Base-by-base conservation (phyloP, 2,797 vertebrate species). In the Halcyon leucocephala region DNA sequence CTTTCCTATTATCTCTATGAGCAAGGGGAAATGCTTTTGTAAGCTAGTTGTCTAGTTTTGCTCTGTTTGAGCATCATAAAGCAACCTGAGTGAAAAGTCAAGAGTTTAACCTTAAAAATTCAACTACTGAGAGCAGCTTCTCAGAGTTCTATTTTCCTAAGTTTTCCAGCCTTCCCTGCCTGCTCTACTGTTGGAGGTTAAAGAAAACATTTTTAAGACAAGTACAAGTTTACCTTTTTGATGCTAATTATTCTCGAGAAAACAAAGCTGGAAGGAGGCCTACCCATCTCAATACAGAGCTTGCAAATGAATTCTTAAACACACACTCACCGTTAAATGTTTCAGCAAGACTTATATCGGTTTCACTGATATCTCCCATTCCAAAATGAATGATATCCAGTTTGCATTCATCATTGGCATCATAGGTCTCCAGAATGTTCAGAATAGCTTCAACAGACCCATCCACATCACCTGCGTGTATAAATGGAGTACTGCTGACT, bases 371-470 rank as follows among this genome's bases (percentile, higher is more conserved):
- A 65, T 99, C 99, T 44, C 99, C 99, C 35, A 99, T 93, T 82
- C 99, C 99, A 51, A 98, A 99, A 98, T 99, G 98, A 41, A 99
- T 48, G 28, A 99, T 70, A 11, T 99, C 98, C 92, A 99, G 92
- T 71, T 97, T 97, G 80, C 99, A 99, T 91, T 99, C 98, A 7
- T 98, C 95, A 18, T 98, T 95, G 9, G 98, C 98, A 41, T 99
- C 98, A 1, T 99, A 99, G 22, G 97, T 98, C 81, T 99, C 98
- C 95, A 99, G 71, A 91, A 99, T 97, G 93, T 98, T 98, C 76
- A 99, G 91, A 95, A 99, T 97, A 35, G 99, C 97, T 96, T 99
- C 99, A 73, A 99, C 95, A 3, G 99, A 99, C 10, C 99, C 99
- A 79, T 99, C 99, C 66, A 99, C 98, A 15, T 99, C 99, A 61